Percentiles rank a stretch among this genome's conserved stretches.
Conservation (phyloP, 2,797 vertebrate species). For the Ctenopoma kingsleyae region DNA sequence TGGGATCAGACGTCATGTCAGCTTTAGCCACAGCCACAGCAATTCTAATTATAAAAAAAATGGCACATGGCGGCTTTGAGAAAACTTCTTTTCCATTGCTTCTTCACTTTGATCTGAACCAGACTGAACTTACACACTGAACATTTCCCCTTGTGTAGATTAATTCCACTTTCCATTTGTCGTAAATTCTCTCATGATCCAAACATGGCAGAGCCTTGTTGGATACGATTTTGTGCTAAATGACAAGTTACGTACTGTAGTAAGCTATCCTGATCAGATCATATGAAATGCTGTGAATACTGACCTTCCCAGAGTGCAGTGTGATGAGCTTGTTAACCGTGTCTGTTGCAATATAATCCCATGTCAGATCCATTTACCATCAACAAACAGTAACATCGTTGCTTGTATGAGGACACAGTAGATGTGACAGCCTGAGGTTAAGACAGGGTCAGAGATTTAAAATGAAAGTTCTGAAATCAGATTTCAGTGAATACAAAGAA, state of each 20-base stretch:
- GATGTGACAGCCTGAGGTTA: constrained; percentile 26
- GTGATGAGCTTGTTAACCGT: constrained; percentile 22
- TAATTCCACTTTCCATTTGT: too few relatives aligned
- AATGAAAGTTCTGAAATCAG: background rate
- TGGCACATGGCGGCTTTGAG: too few relatives aligned
- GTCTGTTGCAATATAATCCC: constrained; percentile 35
- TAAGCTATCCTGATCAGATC: constrained; percentile 37
- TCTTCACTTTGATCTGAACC: background rate
- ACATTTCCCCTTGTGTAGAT: too few relatives aligned
- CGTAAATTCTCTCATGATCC: background rate
- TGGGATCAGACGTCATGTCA: too few relatives aligned
- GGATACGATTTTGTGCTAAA: background rate
- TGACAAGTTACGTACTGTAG: constrained; percentile 28
- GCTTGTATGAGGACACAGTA: background rate
- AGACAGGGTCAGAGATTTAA: background rate
- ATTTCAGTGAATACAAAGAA: background rate
- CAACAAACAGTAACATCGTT: constrained; percentile 27
- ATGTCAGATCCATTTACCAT: constrained; percentile 50
- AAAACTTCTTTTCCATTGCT: too few relatives aligned
- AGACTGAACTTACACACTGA: too few relatives aligned
- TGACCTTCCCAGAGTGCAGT: constrained; percentile 11
- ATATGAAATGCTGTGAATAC: background rate
- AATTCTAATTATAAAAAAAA: too few relatives aligned
- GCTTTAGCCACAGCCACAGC: too few relatives aligned
- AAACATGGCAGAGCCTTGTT: background rate